phyloP scores from a whole-genome alignment of 2,113 vertebrate genomes.

The Nothobranchius furzeri region DNA sequence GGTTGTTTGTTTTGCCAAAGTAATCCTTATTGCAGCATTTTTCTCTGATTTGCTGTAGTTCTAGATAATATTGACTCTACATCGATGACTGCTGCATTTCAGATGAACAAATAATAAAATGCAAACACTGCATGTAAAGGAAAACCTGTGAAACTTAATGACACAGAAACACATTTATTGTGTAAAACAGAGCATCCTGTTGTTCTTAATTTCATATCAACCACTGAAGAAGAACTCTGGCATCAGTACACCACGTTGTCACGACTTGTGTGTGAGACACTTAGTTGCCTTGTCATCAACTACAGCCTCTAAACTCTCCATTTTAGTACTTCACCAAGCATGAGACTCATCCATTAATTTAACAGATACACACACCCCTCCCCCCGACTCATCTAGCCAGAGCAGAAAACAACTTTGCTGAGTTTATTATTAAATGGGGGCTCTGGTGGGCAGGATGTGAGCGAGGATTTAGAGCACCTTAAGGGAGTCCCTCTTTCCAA shows the following conservation, averaged over 20 bases:
- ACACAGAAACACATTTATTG: too few relatives aligned
- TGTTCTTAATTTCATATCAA: too few relatives aligned
- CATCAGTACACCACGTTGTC: not conserved
- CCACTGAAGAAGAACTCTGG: too few relatives aligned
- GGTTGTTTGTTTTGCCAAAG: too few relatives aligned
- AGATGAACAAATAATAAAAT: too few relatives aligned
- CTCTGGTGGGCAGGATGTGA: conserved; percentile 48
- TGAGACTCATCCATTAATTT: conserved; percentile 59
- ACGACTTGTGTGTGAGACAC: not conserved
- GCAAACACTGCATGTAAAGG: too few relatives aligned
- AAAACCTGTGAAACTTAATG: too few relatives aligned
- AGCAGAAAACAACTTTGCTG: conserved; percentile 59
- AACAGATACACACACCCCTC: conserved; percentile 34
- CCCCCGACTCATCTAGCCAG: conserved; percentile 45
- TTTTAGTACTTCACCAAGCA: conserved; percentile 28
- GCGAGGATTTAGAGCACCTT: conserved; percentile 65
- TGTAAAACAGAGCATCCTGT: too few relatives aligned
- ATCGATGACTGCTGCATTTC: too few relatives aligned
- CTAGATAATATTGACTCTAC: too few relatives aligned
- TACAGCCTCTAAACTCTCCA: conserved; percentile 1
- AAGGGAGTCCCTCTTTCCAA: conserved; percentile 55
- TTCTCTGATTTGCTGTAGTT: too few relatives aligned
- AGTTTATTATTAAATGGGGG: conserved; percentile 62
- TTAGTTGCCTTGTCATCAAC: conserved; percentile 4
- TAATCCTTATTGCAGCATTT: too few relatives aligned